These are phyloP conservation scores for Dasyprocta punctata DNA, from an alignment of 2,113 vertebrate genomes.

Conservation along the genomic window DNA sequence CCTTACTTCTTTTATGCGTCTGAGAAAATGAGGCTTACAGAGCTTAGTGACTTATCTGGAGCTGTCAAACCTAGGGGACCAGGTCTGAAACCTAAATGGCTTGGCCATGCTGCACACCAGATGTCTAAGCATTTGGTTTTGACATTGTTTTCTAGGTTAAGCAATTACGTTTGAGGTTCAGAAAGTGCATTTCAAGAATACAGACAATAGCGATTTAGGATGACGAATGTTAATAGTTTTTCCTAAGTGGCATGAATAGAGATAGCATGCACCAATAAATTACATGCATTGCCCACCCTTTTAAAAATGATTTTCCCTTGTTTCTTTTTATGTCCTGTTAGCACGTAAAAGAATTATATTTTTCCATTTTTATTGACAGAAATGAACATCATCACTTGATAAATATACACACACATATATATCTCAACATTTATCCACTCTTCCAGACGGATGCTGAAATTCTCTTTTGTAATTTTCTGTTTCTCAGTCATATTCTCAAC, in stretches of 20 bases:
- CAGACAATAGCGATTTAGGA: background rate
- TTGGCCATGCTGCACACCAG: background rate
- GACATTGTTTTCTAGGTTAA: background rate
- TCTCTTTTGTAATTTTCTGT: background rate
- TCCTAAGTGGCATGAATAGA: background rate
- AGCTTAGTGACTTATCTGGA: background rate
- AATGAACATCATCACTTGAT: background rate
- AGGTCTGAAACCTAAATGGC: background rate
- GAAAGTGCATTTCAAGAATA: background rate
- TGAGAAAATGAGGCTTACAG: background rate
- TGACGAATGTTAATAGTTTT: background rate
- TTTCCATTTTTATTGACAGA: conserved; percentile 5
- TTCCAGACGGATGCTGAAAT: background rate
- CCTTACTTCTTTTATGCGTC: background rate
- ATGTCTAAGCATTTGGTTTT: background rate
- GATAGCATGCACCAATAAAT: background rate
- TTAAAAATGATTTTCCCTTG: background rate
- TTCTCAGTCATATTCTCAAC: background rate
- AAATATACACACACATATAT: background rate
- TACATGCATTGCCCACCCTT: background rate
- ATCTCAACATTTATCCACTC: background rate
- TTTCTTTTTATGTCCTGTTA: background rate
- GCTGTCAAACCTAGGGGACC: background rate
- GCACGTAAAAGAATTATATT: background rate
- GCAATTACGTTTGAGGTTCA: background rate